Evolutionary conservation across 2,888 invertebrate species (phyloP), one percentile per base, ranked within the genome.

Genomic region (Xestia ashworthii): DNA sequence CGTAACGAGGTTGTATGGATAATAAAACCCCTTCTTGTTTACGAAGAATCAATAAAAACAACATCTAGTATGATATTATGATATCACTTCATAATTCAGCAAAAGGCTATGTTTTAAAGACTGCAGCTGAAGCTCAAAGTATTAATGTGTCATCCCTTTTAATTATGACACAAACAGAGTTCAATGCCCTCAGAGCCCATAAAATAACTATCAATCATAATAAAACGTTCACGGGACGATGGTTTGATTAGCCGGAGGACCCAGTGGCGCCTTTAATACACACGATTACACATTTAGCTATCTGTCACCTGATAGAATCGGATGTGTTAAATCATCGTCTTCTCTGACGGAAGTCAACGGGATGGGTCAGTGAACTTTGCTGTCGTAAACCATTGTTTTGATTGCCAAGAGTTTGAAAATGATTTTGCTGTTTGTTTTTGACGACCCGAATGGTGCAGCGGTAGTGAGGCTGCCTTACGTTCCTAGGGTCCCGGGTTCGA

Each of bases 131-230:
- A 58, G 78, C 48, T 58, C 8, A 65, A 64, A 50, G 69, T 22
- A 58, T 25, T 22, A 50, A 65, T 25, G 58, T 58, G 58, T 58
- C 22, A 41, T 66, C 46, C 58, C 55, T 58, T 83, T 53, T 78
- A 83, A 83, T 80, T 77, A 80, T 44, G 41, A 44, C 65, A 44
- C 76, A 48, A 80, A 53, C 41, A 75, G 48, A 67, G 87, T 78
- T 84, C 82, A 86, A 69, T 60, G 70, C 38, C 75, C 80, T 71
- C 64, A 78, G 62, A 76, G 58, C 72, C 76, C 79, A 83, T 90
- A 85, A 87, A 88, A 86, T 88, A 74, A 81, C 79, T 87, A 89
- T 89, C 83, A 89, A 90, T 90, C 89, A 86, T 89, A 89, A 89
- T 89, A 89, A 88, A 88, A 86, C 82, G 87, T 86, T 76, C 58